Evolutionary conservation across 2,797 vertebrate species (phyloP), one percentile per base, ranked within the genome.

Genomic region (Oceanodroma leucorhoa): DNA sequence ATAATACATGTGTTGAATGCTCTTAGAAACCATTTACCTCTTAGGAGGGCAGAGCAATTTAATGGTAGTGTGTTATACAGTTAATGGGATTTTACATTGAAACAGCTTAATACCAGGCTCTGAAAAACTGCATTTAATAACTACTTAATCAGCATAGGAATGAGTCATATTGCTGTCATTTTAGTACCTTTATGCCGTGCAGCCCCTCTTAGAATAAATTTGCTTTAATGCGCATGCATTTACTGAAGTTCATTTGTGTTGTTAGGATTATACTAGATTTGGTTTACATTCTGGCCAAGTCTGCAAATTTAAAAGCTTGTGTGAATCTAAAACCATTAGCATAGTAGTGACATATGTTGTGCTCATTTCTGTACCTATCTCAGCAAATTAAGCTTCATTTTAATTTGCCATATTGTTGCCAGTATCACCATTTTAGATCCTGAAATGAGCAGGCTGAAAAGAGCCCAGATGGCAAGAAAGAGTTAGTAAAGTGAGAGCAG

Each of bases 31-130:
- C 88, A 93, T 96, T 97, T 94, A 94, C 75, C 73, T 93, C 48
- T 90, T 89, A 80, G 88, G 80, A 84, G 70, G 72, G 91, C 71
- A 90, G 82, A 73, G 73, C 66, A 90, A 87, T 95, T 87, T 95
- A 93, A 78, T 82, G 72, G 73, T 61, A 72, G 53, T 41, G 23
- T 92, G 80, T 93, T 94, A 79, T 36, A 92, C 34, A 76, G 90
- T 86, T 96, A 97, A 96, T 94, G 92, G 95, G 85, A 96, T 94
- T 96, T 96, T 95, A 87, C 91, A 95, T 14, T 94, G 94, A 88
- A 96, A 91, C 67, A 96, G 66, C 70, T 89, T 94, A 94, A 96
- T 91, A 95, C 55, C 48, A 88, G 66, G 70, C 87, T 93, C 84
- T 71, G 77, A 93, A 94, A 96, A 91, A 75, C 58, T 88, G 79